Conservation (phyloP, 2,113 vertebrate genomes). For the Neolamprologus brichardi region DNA sequence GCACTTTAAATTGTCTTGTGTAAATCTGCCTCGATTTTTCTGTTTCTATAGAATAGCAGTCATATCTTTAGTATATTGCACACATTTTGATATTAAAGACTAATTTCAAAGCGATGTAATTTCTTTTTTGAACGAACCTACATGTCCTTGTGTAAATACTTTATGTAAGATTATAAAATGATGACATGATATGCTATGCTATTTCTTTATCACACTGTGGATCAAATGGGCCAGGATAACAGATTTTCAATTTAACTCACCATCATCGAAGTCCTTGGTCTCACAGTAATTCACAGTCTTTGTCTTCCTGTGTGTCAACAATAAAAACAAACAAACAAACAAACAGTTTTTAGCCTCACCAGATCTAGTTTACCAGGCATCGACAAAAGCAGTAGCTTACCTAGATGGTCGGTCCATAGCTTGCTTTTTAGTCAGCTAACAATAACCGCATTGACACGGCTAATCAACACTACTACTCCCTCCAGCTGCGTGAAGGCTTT, state of each 20-base stretch:
- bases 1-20: not conserved
- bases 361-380: not conserved
- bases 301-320: slow-evolving; percentile 49
- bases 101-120: not conserved
- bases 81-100: not conserved
- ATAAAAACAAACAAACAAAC: not conserved
- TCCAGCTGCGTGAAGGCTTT: no score
- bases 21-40: not conserved
- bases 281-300: slow-evolving; percentile 67
- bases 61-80: not conserved
- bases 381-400: slow-evolving; percentile 16
- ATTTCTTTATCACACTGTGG: not conserved
- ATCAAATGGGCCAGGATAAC: not conserved
- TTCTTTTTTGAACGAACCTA: not conserved
- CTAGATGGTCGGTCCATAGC: slow-evolving; percentile 66
- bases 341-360: not conserved
- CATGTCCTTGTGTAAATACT: not conserved
- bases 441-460: not conserved
- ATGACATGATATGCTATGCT: not conserved
- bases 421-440: not conserved
- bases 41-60: not conserved
- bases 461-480: not conserved
- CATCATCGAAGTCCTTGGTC: slow-evolving; percentile 52
- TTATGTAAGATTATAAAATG: not conserved
- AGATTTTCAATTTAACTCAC: slow-evolving; percentile 19